phyloP scores from a whole-genome alignment of 2,797 vertebrate genomes.

The Tenualosa thibaudeaui region DNA sequence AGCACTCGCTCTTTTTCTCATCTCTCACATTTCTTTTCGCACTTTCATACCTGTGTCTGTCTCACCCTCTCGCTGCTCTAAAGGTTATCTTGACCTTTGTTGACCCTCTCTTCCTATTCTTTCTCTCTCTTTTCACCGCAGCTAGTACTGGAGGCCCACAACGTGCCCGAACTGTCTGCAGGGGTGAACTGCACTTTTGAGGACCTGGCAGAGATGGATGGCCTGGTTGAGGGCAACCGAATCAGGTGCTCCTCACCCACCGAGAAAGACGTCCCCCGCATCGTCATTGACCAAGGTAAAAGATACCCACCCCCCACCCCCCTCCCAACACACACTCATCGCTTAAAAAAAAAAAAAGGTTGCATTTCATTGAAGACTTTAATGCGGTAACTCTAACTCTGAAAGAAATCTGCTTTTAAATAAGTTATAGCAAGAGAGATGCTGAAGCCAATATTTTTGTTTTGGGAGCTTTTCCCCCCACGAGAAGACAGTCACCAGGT shows the following conservation, averaged over 20 bases:
- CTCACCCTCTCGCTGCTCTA: neutral
- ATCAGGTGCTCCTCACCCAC: slow-evolving; percentile 92
- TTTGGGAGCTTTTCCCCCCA: neutral
- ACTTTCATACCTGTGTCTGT: neutral
- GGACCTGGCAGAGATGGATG: slow-evolving; percentile 95
- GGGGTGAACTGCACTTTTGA: slow-evolving; percentile 97
- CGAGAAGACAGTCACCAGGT: neutral
- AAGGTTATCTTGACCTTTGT: neutral
- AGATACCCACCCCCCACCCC: neutral
- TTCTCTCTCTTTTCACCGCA: slow-evolving; percentile 59
- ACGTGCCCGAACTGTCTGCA: slow-evolving; percentile 92
- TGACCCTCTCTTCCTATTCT: slow-evolving; percentile 9
- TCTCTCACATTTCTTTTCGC: neutral
- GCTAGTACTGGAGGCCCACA: slow-evolving; percentile 95
- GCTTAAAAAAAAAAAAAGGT: too few species aligned
- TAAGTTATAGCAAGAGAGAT: neutral
- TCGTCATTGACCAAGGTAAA: slow-evolving; percentile 91
- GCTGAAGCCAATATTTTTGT: neutral
- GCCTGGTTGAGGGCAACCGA: slow-evolving; percentile 90
- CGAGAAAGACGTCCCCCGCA: slow-evolving; percentile 92
- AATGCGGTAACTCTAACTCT: too few species aligned
- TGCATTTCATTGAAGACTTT: too few species aligned
- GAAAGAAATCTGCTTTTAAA: too few species aligned
- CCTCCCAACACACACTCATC: neutral
- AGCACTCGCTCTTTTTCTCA: neutral